These are phyloP conservation scores for Chaetodon trifascialis DNA, from an alignment of 2,113 vertebrate genomes.

Conservation along the genomic window DNA sequence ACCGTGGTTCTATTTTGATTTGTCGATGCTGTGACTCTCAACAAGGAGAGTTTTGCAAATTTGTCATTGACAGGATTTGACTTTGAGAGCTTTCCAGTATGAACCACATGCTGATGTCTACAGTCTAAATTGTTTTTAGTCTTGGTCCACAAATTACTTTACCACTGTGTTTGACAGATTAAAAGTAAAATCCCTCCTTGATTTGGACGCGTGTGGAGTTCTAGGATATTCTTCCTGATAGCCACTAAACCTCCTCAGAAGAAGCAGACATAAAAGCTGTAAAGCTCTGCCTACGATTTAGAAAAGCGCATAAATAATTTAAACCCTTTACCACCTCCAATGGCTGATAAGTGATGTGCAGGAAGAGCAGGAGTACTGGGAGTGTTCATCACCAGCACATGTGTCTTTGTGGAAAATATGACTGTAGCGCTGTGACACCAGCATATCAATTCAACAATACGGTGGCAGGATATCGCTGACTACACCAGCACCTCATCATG, in stretches of 20 bases:
- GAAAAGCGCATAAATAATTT: constrained; percentile 28
- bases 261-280: constrained; percentile 22
- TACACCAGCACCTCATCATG: neutral
- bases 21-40: neutral
- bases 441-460: neutral
- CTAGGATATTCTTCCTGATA: neutral
- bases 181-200: neutral
- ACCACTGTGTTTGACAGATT: neutral
- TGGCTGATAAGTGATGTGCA: constrained; percentile 30
- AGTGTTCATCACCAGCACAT: constrained; percentile 3
- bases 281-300: constrained; percentile 17
- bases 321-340: constrained; percentile 22
- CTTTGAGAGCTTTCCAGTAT: neutral
- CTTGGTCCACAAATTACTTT: neutral
- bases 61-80: neutral
- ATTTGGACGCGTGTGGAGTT: neutral
- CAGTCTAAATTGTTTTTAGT: neutral
- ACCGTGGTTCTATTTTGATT: too few species aligned
- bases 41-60: neutral
- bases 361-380: neutral
- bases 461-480: neutral
- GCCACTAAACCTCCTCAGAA: neutral
- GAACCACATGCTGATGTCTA: neutral
- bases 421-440: neutral
- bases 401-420: constrained; percentile 24